A percentile compares a stretch with the other conserved stretches of the same genome.
Conservation (phyloP, 2,888 invertebrate species). For the Linhomoeus sp. region DNA sequence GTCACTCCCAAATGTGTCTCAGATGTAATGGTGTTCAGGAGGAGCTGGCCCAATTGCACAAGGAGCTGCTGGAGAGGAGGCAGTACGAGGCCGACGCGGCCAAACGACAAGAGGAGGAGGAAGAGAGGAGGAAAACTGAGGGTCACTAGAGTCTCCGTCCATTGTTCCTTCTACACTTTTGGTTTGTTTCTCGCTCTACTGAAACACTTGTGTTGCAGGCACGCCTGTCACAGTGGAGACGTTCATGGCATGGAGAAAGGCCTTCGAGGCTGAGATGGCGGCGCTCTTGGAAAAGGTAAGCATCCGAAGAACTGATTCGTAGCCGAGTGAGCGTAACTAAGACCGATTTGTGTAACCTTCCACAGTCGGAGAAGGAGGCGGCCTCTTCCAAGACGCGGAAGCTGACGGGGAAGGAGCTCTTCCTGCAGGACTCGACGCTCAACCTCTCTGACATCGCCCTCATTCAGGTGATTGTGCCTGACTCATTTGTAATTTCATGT, state of each 20-base stretch:
- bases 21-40: not conserved
- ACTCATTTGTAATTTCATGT: no score
- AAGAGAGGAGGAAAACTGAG: constrained; percentile 42
- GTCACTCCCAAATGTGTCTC: not conserved
- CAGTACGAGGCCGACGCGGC: constrained; percentile 32
- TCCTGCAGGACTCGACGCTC: constrained; percentile 72
- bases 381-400: no score
- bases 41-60: constrained; percentile 44
- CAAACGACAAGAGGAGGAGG: constrained; percentile 38
- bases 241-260: constrained; percentile 76
- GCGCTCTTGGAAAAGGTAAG: constrained; percentile 13
- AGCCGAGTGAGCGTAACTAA: no score
- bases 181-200: no score
- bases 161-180: no score
- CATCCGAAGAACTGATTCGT: no score
- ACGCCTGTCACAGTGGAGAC: constrained; percentile 84
- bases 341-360: no score
- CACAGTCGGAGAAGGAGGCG: no score
- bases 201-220: constrained; percentile 42
- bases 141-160: no score
- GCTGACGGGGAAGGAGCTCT: constrained; percentile 60
- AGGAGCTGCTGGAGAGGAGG: constrained; percentile 59
- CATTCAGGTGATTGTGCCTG: constrained; percentile 26
- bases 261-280: constrained; percentile 66
- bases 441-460: constrained; percentile 72